Conservation (phyloP, 1,140 invertebrate genomes). For the Pogonus chalceus region DNA sequence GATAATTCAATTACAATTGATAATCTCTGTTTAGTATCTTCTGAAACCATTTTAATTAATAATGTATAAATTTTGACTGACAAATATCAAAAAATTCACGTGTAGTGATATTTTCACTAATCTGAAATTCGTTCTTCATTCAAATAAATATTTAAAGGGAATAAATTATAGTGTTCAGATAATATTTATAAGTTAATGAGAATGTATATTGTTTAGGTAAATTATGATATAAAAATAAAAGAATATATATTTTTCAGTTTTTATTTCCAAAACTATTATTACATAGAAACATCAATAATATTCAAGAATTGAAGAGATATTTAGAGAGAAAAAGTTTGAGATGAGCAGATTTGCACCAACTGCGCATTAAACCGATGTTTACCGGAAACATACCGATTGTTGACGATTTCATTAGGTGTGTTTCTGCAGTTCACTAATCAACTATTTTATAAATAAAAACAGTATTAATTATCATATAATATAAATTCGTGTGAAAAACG, state of each 20-base stretch:
- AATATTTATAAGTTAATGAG: too few relatives aligned
- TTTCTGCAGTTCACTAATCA: neutral
- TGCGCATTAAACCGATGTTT: neutral
- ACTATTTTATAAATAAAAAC: neutral
- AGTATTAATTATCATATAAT: neutral
- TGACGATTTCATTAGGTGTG: neutral
- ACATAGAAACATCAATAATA: too few relatives aligned
- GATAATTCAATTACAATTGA: conserved; percentile 44
- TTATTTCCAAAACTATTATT: too few relatives aligned
- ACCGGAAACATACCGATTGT: neutral
- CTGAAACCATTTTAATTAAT: conserved; percentile 20
- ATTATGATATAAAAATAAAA: too few relatives aligned
- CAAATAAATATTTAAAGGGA: too few relatives aligned
- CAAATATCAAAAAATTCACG: too few relatives aligned
- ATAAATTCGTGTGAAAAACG: neutral
- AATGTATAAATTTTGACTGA: neutral
- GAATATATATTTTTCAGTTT: too few relatives aligned
- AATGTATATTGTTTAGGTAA: too few relatives aligned
- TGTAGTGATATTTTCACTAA: too few relatives aligned
- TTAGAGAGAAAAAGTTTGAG: too few relatives aligned
- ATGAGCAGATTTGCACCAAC: neutral
- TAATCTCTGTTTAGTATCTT: conserved; percentile 47
- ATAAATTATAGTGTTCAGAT: too few relatives aligned
- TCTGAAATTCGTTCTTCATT: neutral
- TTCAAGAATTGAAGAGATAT: too few relatives aligned